A percentile compares a stretch with the other conserved stretches of the same genome.
phyloP scores from a whole-genome alignment of 2,888 invertebrate species.

The Patella caerulea region DNA sequence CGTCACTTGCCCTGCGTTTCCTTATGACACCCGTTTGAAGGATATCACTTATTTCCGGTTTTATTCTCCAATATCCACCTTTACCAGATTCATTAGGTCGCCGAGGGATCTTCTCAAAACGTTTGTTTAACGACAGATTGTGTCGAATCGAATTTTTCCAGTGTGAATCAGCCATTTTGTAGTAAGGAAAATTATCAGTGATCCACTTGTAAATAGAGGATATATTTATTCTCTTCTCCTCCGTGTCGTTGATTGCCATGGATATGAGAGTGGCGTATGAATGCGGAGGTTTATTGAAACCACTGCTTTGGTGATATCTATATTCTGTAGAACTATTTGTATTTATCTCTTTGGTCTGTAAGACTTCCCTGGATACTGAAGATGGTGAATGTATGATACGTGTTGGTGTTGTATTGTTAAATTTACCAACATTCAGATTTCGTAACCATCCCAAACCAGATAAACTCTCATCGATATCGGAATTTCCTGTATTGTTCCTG shows the following conservation, averaged over 20 bases:
- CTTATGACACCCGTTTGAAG: too few species aligned
- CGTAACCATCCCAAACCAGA: too few species aligned
- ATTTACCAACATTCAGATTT: too few species aligned
- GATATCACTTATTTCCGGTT: not conserved
- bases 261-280: not conserved
- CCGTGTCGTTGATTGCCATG: slow-evolving; percentile 2
- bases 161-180: not conserved
- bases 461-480: too few species aligned
- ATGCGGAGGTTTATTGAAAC: not conserved
- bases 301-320: too few species aligned
- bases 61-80: slow-evolving; percentile 10
- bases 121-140: not conserved
- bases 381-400: too few species aligned
- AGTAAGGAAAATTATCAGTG: not conserved
- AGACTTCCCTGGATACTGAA: too few species aligned
- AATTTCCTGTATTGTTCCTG: too few species aligned
- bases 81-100: not conserved
- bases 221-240: not conserved
- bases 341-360: too few species aligned
- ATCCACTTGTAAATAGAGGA: slow-evolving; percentile 7
- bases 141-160: slow-evolving; percentile 5
- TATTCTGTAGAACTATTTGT: too few species aligned
- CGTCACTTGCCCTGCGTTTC: too few species aligned
- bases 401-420: too few species aligned
- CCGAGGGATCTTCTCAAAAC: not conserved